Conservation (phyloP, 2,888 invertebrate genomes). For the Eupithecia exiguata region DNA sequence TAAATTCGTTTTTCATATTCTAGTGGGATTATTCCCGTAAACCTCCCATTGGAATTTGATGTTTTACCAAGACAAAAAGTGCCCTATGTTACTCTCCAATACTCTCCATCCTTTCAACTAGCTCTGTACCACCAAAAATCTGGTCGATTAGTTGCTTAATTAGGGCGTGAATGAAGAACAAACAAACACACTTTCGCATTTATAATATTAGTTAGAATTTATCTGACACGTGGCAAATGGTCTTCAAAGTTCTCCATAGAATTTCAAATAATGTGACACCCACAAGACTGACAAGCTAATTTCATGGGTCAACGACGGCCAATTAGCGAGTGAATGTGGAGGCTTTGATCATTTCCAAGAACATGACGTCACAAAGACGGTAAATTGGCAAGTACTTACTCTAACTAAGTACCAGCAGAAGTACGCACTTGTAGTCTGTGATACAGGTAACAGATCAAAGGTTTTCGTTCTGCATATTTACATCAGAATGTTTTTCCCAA, state of each 20-base stretch:
- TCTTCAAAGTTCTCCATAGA: not conserved
- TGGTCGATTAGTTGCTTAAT: too few relatives aligned
- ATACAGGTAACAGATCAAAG: constrained; percentile 1
- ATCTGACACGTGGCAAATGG: not conserved
- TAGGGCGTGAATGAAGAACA: too few relatives aligned
- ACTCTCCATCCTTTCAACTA: too few relatives aligned
- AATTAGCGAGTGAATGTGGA: constrained; percentile 8
- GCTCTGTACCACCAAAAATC: too few relatives aligned
- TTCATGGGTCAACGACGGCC: constrained; percentile 7
- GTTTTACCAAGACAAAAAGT: too few relatives aligned
- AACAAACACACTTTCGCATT: too few relatives aligned
- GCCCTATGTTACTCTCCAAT: too few relatives aligned
- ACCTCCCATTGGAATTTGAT: too few relatives aligned
- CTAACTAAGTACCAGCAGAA: not conserved
- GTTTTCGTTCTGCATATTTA: constrained; percentile 1
- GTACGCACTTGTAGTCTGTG: not conserved
- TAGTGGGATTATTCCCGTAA: too few relatives aligned
- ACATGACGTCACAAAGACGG: not conserved
- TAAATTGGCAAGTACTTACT: not conserved
- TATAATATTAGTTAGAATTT: too few relatives aligned
- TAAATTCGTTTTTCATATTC: too few relatives aligned
- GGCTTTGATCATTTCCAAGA: not conserved
- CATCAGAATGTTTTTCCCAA: not conserved
- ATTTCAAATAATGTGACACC: not conserved
- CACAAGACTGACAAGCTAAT: not conserved